A percentile compares a stretch with the other conserved stretches of the same genome.
phyloP scores from a whole-genome alignment of 2,113 vertebrate species.

The Bagarius yarrelli region DNA sequence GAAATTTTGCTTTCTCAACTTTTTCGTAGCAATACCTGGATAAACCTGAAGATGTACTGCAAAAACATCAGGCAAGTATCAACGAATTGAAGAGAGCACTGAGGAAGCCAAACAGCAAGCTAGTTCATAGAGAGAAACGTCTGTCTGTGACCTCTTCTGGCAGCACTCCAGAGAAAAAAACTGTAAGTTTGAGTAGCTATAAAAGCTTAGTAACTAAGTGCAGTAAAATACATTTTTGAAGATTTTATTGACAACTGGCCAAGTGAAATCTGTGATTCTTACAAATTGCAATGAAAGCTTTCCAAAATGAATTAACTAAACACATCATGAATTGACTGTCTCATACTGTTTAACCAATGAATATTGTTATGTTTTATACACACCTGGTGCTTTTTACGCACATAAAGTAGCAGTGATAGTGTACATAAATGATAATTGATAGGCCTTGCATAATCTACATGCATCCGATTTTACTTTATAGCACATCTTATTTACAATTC shows the following conservation, averaged over 20 bases:
- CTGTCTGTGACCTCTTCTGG: conserved; percentile 80
- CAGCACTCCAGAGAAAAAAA: conserved; percentile 85
- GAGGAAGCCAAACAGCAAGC: conserved; percentile 97
- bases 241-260: neutral
- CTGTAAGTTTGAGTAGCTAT: conserved; percentile 61
- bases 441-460: neutral
- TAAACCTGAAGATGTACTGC: conserved; percentile 93
- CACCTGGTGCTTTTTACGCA: neutral
- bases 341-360: neutral
- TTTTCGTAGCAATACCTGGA: conserved; percentile 85
- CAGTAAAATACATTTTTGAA: conserved; percentile 1
- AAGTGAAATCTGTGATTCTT: conserved; percentile 11
- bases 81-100: conserved; percentile 97
- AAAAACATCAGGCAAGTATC: conserved; percentile 99
- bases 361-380: conserved; percentile 16
- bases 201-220: neutral
- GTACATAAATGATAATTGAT: neutral
- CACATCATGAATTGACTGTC: conserved; percentile 21
- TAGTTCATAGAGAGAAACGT: conserved; percentile 87
- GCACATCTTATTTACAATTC: conserved; percentile 4
- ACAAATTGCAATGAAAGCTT: conserved; percentile 23
- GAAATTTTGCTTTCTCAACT: conserved; percentile 26
- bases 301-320: conserved; percentile 5
- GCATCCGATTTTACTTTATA: conserved; percentile 19
- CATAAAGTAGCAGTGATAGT: neutral